Evolutionary conservation across 2,113 vertebrate species (phyloP).

Genomic region (Phrynocephalus versicolor): DNA sequence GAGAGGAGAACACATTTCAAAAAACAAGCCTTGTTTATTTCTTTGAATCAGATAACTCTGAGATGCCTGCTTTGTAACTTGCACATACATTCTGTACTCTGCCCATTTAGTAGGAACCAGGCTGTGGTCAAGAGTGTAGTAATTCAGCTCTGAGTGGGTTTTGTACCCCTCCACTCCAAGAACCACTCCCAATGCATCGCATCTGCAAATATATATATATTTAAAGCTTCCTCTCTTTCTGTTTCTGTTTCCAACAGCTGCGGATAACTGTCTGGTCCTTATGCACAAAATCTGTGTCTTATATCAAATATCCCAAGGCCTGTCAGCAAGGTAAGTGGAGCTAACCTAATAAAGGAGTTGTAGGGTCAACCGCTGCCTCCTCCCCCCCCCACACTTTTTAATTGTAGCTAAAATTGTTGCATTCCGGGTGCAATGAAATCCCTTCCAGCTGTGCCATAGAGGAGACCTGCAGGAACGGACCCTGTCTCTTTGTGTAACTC

Average conservation of each 20-base stretch:
- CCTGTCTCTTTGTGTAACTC: accelerated
- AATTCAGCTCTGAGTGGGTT: neutral
- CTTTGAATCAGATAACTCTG: no score
- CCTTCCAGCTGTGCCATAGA: accelerated
- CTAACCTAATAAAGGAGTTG: accelerated
- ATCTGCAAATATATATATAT: neutral
- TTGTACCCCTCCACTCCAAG: neutral
- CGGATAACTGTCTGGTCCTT: conserved; percentile 96
- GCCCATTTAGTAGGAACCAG: neutral
- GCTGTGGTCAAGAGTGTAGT: neutral
- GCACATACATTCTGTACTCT: neutral
- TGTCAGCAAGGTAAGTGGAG: conserved; percentile 91
- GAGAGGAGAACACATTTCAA: no score
- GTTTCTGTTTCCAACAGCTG: conserved; percentile 76
- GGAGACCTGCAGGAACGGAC: neutral
- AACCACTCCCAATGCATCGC: neutral
- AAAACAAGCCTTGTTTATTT: no score
- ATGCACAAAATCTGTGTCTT: conserved; percentile 96
- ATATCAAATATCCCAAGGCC: conserved; percentile 97
- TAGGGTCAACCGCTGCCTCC: neutral
- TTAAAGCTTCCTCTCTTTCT: neutral
- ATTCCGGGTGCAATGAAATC: accelerated
- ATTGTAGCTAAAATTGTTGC: accelerated
- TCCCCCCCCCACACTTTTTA: accelerated
- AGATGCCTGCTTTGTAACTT: no score